Conservation (phyloP, 2,888 invertebrate species). For the Blera fallax region DNA sequence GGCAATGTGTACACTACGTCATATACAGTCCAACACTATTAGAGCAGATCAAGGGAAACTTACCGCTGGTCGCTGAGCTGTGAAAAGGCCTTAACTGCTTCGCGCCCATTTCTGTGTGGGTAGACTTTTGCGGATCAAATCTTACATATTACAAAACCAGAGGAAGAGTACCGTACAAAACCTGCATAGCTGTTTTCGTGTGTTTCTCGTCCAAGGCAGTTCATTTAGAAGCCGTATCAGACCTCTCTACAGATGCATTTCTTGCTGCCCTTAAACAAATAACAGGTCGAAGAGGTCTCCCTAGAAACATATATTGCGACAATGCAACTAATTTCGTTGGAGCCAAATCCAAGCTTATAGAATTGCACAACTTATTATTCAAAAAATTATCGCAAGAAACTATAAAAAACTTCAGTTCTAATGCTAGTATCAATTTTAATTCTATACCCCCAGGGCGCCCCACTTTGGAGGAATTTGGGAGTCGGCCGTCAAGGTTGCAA, state of each 20-base stretch:
- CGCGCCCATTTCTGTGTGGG: too few relatives aligned
- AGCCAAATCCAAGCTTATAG: background rate
- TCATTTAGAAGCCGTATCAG: conserved; percentile 11
- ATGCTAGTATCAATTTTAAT: background rate
- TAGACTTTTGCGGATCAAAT: too few relatives aligned
- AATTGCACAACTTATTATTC: conserved; percentile 9
- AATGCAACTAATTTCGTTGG: conserved; percentile 13
- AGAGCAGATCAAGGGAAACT: too few relatives aligned
- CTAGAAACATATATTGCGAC: background rate
- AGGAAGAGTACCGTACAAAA: too few relatives aligned
- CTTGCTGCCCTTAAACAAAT: background rate
- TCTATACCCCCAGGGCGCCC: background rate
- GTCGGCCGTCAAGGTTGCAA: background rate
- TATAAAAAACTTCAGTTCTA: background rate
- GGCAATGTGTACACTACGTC: too few relatives aligned
- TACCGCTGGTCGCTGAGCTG: too few relatives aligned
- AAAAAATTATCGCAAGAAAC: background rate
- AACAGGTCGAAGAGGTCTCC: background rate
- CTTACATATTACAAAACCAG: too few relatives aligned
- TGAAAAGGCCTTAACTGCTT: background rate
- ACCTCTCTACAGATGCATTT: conserved; percentile 7
- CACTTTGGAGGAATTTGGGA: background rate
- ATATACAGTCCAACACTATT: too few relatives aligned
- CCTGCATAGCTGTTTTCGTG: too few relatives aligned
- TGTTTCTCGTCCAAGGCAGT: background rate